Evolutionary conservation across 2,797 vertebrate species (phyloP).

Genomic region (Helostoma temminkii): DNA sequence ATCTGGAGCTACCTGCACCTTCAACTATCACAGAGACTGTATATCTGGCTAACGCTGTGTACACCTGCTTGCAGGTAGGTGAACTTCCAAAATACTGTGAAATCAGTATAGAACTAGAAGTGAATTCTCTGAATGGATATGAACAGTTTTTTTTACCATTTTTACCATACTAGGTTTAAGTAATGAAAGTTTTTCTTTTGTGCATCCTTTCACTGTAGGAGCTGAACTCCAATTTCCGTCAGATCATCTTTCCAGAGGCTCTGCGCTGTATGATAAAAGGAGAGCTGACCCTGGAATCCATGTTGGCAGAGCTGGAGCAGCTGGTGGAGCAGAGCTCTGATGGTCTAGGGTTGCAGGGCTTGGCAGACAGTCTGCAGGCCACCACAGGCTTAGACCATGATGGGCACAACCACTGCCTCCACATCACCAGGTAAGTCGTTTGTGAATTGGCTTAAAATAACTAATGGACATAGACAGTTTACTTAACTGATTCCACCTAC

Average conservation of each 20-base stretch:
- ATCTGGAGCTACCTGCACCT: slow-evolving; percentile 92
- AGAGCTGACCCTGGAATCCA: slow-evolving; percentile 93
- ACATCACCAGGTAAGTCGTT: slow-evolving; percentile 89
- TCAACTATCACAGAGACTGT: slow-evolving; percentile 90
- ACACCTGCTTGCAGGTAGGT: slow-evolving; percentile 94
- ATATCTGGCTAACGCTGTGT: slow-evolving; percentile 94
- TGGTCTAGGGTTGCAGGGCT: slow-evolving; percentile 89
- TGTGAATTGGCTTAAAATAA: neutral
- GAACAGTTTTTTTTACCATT: neutral
- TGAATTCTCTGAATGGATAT: neutral
- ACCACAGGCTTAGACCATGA: slow-evolving; percentile 92
- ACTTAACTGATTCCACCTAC: neutral
- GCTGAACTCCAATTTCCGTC: slow-evolving; percentile 97
- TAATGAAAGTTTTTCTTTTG: no score
- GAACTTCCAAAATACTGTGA: neutral
- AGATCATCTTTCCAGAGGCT: slow-evolving; percentile 99
- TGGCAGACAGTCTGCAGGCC: slow-evolving; percentile 90
- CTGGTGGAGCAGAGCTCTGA: slow-evolving; percentile 96
- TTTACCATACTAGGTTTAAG: no score
- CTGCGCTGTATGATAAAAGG: slow-evolving; percentile 95
- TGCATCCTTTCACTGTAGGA: slow-evolving; percentile 86
- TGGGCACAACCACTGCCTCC: slow-evolving; percentile 89
- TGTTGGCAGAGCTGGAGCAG: slow-evolving; percentile 92
- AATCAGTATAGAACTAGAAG: neutral
- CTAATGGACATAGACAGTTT: neutral